Conservation (phyloP, 2,113 vertebrate genomes). For the Scopus umbretta region DNA sequence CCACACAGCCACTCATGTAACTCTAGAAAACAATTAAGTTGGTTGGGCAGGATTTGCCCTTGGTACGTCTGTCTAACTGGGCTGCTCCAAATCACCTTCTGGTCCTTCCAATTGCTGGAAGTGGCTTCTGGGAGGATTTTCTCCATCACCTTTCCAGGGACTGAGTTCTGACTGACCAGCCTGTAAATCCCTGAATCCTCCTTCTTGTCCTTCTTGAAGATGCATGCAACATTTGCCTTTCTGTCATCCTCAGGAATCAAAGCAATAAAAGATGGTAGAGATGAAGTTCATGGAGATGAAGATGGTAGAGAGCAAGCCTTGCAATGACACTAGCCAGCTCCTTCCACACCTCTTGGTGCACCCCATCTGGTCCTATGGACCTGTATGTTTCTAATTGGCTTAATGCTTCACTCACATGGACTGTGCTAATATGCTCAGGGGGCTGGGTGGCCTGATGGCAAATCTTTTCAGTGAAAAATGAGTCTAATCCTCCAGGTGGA, state of each 20-base stretch:
- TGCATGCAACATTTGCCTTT: neutral
- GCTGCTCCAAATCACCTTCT: neutral
- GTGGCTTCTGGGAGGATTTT: neutral
- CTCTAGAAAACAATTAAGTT: neutral
- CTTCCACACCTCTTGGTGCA: neutral
- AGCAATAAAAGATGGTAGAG: neutral
- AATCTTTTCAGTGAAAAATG: neutral
- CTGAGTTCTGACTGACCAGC: neutral
- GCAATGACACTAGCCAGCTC: neutral
- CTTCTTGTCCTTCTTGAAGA: neutral
- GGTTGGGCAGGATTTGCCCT: neutral
- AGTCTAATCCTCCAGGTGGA: neutral
- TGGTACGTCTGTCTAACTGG: neutral
- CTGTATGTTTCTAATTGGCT: neutral
- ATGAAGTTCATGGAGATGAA: neutral
- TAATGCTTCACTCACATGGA: neutral
- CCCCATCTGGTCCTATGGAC: neutral
- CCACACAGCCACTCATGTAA: neutral
- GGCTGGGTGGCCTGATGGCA: neutral
- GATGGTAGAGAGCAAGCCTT: neutral
- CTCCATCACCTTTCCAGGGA: neutral
- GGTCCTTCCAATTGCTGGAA: neutral
- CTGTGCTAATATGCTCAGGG: neutral
- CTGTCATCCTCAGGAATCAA: neutral
- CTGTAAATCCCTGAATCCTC: neutral